Base-by-base conservation (phyloP, 2,888 invertebrate genomes). In the Drosophila neotestacea region DNA sequence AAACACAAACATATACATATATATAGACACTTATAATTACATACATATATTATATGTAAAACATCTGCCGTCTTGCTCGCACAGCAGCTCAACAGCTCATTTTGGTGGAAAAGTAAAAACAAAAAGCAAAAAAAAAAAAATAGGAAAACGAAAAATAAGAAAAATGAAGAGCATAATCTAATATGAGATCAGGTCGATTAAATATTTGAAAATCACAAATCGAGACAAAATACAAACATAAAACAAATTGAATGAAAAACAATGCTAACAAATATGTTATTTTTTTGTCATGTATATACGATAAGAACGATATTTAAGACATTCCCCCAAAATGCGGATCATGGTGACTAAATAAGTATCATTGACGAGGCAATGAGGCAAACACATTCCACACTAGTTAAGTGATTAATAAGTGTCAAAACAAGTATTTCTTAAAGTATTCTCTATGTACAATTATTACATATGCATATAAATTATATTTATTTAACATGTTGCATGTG, bases 401-500 rank as follows among this genome's bases (percentile, higher is more conserved):
- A 78, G 60, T 63, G 63, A 63, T 64, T 56, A 44, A 68, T 51
- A 58, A 61, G 64, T 76, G 64, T 73, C 68, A 78, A 68, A 69
- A 54, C 55, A 77, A 77, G 77, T 77, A 77, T 77, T 77, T 74
- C 74, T 46, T 67, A 62, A 78, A 77, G 77, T 77, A 77, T 77
- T 77, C 79, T 70, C 64, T 51, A 67, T 77, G 63, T 78, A 78
- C 63, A 67, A 73, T 32, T 63, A 32, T 30, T 54, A 65, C 47
- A 67, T 59, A 55, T 55, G 42, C 44, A 55, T 44, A 55, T 10
- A 36, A 42, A 54, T 32, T 58, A 38, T 56, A 46, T 56, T 56
- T 74, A 74, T 69, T 74, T 56, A 4, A 68, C 36, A 3, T 47
- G 41, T 56, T 64, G 64, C 58, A 41, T 34, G 10, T 38, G 64